These are phyloP conservation scores for Calyptommatus sinebrachiatus DNA, from an alignment of 2,113 vertebrate genomes.

Conservation along the genomic window DNA sequence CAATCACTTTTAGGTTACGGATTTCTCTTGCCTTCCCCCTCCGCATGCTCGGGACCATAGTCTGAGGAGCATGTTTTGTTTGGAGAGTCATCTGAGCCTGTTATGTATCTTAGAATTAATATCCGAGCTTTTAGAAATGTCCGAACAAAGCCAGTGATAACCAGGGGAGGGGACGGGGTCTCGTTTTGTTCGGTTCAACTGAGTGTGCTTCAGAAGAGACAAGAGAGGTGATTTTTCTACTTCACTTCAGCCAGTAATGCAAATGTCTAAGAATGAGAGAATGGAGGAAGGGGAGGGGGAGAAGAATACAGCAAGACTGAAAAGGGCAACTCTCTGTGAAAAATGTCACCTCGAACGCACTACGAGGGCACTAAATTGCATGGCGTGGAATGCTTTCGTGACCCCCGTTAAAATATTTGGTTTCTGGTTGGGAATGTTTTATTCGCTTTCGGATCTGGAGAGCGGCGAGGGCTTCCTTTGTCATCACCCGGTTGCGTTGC, in stretches of 20 bases:
- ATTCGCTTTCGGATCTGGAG: neutral
- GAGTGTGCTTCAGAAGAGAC: conserved; percentile 31
- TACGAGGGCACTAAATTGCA: conserved; percentile 31
- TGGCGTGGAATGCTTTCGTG: conserved; percentile 39
- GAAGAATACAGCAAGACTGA: conserved; percentile 15
- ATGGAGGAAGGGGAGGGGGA: neutral
- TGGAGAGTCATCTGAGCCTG: conserved; percentile 32
- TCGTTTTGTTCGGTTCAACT: conserved; percentile 56
- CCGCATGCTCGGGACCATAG: no score
- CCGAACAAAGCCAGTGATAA: conserved; percentile 47
- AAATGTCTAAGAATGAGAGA: conserved; percentile 18
- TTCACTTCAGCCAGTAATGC: neutral
- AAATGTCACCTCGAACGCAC: conserved; percentile 45
- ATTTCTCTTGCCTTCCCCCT: no score
- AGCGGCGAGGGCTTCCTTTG: conserved; percentile 41
- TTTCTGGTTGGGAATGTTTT: conserved; percentile 41
- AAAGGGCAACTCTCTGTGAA: conserved; percentile 37
- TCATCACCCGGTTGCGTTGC: conserved; percentile 43
- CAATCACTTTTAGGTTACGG: no score
- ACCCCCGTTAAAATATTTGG: conserved; percentile 47
- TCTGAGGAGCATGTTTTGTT: neutral
- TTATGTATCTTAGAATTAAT: conserved; percentile 18
- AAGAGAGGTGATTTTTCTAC: conserved; percentile 7
- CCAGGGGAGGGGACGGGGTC: conserved; percentile 42
- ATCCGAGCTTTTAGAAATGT: conserved; percentile 14